Conservation (phyloP, 1,140 invertebrate genomes). For the Drosophila ohnishii region DNA sequence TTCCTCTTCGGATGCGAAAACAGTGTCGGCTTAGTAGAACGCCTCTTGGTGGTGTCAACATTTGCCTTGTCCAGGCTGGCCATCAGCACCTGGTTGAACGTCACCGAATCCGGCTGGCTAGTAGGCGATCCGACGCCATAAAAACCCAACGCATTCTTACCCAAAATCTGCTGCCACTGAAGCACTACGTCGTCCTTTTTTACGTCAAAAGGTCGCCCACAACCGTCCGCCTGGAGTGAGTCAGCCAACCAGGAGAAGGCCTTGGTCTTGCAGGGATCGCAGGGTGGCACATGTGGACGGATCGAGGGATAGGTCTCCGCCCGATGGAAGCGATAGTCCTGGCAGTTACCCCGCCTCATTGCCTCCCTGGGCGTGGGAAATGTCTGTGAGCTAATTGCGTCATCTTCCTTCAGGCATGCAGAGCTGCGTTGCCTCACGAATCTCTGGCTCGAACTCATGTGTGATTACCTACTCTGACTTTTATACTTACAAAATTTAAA, state of each 20-base stretch:
- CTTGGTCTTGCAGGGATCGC: conserved; percentile 11
- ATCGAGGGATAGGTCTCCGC: conserved; percentile 50
- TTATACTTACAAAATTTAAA: conserved; percentile 11
- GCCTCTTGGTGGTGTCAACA: not conserved
- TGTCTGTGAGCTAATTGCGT: too few relatives aligned
- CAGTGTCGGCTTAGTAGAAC: not conserved
- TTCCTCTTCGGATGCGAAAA: conserved; percentile 1
- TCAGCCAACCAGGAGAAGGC: conserved; percentile 19
- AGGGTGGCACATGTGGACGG: conserved; percentile 20
- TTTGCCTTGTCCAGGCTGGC: conserved; percentile 34
- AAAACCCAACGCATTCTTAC: conserved; percentile 46
- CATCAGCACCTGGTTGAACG: conserved; percentile 29
- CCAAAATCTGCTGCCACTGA: conserved; percentile 44
- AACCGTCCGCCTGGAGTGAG: conserved; percentile 18
- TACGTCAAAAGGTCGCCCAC: conserved; percentile 18
- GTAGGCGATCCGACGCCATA: conserved; percentile 38
- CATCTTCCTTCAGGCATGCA: not conserved
- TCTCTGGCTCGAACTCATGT: conserved; percentile 10
- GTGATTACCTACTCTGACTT: conserved; percentile 10
- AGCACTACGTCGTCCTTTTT: conserved; percentile 31
- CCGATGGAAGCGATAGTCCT: conserved; percentile 11
- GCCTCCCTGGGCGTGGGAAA: not conserved
- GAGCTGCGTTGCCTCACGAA: not conserved
- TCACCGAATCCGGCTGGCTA: conserved; percentile 28
- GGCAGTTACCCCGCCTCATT: conserved; percentile 24